Conservation (phyloP, 2,888 invertebrate species). For the Caradrina kadenii region DNA sequence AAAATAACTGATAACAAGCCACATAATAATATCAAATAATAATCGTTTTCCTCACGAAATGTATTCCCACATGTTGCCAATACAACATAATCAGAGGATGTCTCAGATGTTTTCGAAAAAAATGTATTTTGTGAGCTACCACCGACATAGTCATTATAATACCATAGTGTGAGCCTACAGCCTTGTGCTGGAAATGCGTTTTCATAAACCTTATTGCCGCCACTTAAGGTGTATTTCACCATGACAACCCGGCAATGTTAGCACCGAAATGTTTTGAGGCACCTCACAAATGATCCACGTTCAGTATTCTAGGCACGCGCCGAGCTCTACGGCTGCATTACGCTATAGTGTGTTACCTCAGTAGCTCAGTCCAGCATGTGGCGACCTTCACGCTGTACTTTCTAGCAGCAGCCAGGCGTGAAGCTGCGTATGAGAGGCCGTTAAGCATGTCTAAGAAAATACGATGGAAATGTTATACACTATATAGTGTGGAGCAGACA, state of each 20-base stretch:
- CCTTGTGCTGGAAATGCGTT: not conserved
- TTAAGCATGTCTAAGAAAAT: slow-evolving; percentile 46
- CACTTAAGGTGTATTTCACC: not conserved
- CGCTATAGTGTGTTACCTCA: slow-evolving; percentile 50
- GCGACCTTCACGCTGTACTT: slow-evolving; percentile 70
- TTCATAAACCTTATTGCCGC: not conserved
- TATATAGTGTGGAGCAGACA: slow-evolving; percentile 6
- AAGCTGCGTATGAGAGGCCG: slow-evolving; percentile 41
- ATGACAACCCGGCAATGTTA: not conserved
- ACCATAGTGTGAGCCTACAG: not conserved
- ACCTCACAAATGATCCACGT: slow-evolving; percentile 1
- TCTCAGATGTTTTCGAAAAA: too few species aligned
- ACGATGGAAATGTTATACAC: slow-evolving; percentile 15
- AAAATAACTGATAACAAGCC: too few species aligned
- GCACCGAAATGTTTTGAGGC: slow-evolving; percentile 8
- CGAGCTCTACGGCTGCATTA: slow-evolving; percentile 17
- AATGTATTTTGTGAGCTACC: too few species aligned
- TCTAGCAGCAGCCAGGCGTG: slow-evolving; percentile 67
- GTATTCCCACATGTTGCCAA: not conserved
- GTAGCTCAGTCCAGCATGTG: slow-evolving; percentile 28
- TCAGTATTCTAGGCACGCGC: slow-evolving; percentile 40
- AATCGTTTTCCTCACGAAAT: not conserved
- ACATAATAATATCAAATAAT: too few species aligned
- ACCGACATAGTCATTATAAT: too few species aligned
- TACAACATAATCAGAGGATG: too few species aligned